Evolutionary conservation across 2,797 vertebrate genomes (phyloP).

Genomic region (Acanthiza pusilla): DNA sequence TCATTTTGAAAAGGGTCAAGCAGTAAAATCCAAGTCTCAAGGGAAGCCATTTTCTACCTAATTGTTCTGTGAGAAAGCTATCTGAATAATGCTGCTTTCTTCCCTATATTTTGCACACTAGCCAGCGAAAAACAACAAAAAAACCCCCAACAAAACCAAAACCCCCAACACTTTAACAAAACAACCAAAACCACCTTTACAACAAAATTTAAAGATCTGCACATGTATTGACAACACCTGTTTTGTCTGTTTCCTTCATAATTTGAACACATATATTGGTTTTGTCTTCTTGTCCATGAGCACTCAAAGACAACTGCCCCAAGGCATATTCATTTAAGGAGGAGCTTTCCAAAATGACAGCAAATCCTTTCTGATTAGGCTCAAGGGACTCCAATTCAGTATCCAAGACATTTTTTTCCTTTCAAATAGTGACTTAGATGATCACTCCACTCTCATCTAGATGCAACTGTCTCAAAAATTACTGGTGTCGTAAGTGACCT

Average conservation of each 20-base stretch:
- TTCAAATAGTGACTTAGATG: not conserved
- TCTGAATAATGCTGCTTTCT: not conserved
- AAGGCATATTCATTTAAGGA: conserved; percentile 15
- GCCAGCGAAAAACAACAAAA: not conserved
- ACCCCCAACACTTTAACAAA: not conserved
- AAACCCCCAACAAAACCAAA: not conserved
- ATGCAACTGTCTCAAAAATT: not conserved
- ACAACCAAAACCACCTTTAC: not conserved
- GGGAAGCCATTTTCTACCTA: not conserved
- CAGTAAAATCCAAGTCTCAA: not conserved
- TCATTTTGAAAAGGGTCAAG: not conserved
- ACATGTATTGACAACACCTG: not conserved
- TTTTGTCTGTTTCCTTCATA: not conserved
- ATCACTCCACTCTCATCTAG: not conserved
- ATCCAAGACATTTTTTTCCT: not conserved
- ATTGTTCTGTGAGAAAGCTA: not conserved
- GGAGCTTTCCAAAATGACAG: conserved; percentile 25
- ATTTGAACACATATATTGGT: not conserved
- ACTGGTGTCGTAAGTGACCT: not conserved
- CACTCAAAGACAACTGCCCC: not conserved
- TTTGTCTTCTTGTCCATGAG: not conserved
- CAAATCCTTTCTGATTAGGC: conserved; percentile 26
- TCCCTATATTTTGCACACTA: not conserved
- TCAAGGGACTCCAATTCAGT: not conserved
- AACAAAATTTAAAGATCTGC: not conserved